phyloP scores from a whole-genome alignment of 2,113 vertebrate genomes.

The Chascanopsetta lugubris region DNA sequence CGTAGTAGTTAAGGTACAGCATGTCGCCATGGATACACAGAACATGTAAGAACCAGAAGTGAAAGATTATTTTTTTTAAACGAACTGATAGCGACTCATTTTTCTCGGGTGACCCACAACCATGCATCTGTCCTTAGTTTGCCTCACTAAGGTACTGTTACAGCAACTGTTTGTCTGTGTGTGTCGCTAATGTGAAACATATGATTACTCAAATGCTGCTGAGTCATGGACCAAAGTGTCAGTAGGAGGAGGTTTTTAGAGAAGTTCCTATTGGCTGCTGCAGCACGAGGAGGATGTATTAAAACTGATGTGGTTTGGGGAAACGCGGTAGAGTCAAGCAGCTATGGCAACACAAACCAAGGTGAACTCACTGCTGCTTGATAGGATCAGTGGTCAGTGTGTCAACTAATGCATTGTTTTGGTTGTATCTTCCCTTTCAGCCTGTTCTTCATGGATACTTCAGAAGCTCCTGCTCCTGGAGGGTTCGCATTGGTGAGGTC shows the following conservation, averaged over 20 bases:
- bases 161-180: not conserved
- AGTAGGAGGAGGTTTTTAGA: slow-evolving; percentile 74
- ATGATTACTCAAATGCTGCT: slow-evolving; percentile 55
- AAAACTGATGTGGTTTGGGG: slow-evolving; percentile 15
- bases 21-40: not conserved
- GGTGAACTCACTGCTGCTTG: slow-evolving; percentile 61
- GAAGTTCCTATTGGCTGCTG: slow-evolving; percentile 74
- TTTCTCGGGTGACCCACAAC: no score
- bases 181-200: slow-evolving; percentile 43
- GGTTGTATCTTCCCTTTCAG: slow-evolving; percentile 69
- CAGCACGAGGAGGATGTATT: not conserved
- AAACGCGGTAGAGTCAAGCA: slow-evolving; percentile 1
- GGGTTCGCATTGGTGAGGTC: slow-evolving; percentile 93
- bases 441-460: slow-evolving; percentile 94
- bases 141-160: slow-evolving; percentile 75
- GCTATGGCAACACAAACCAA: slow-evolving; percentile 76
- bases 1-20: not conserved
- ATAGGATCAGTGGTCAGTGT: not conserved
- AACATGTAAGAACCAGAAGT: no score
- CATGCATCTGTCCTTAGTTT: slow-evolving; percentile 72
- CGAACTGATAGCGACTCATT: no score
- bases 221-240: slow-evolving; percentile 69
- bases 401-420: not conserved
- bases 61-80: no score
- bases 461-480: slow-evolving; percentile 97